These are phyloP conservation scores for Pocillopora damicornis DNA, from an alignment of 64 coral and sea anemone species.

Conservation along the genomic window DNA sequence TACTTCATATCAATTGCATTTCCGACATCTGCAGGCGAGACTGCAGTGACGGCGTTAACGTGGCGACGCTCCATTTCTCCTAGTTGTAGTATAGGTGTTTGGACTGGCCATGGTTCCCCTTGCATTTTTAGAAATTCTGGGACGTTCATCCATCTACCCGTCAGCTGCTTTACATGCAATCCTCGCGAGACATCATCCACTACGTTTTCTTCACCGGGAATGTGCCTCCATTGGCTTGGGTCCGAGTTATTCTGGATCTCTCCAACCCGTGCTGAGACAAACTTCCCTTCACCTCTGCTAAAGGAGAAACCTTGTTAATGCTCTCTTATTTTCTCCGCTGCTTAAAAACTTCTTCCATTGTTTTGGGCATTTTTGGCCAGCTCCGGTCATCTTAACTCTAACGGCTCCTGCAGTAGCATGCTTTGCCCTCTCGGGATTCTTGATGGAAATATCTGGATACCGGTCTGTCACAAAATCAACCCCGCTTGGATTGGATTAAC, in stretches of 20 bases:
- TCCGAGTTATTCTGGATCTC: too few relatives aligned
- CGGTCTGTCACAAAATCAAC: constrained; percentile 53
- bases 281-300: too few relatives aligned
- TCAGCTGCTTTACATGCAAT: background rate
- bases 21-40: too few relatives aligned
- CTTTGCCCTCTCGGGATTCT: constrained; percentile 45
- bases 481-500: constrained; percentile 32
- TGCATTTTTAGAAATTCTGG: background rate
- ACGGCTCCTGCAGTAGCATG: constrained; percentile 29
- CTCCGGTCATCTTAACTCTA: constrained; percentile 42
- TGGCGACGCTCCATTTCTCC: too few relatives aligned
- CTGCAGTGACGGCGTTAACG: too few relatives aligned
- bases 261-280: too few relatives aligned
- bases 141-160: background rate
- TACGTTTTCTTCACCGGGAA: background rate
- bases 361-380: constrained; percentile 53
- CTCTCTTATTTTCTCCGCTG: too few relatives aligned
- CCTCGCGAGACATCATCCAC: background rate
- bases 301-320: too few relatives aligned
- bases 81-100: too few relatives aligned
- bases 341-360: constrained; percentile 37
- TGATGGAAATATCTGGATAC: constrained; percentile 43
- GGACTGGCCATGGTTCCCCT: background rate
- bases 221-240: too few relatives aligned
- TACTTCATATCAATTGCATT: too few relatives aligned